Evolutionary conservation across 2,113 vertebrate genomes (phyloP).

Genomic region (Pyxicephalus adspersus): DNA sequence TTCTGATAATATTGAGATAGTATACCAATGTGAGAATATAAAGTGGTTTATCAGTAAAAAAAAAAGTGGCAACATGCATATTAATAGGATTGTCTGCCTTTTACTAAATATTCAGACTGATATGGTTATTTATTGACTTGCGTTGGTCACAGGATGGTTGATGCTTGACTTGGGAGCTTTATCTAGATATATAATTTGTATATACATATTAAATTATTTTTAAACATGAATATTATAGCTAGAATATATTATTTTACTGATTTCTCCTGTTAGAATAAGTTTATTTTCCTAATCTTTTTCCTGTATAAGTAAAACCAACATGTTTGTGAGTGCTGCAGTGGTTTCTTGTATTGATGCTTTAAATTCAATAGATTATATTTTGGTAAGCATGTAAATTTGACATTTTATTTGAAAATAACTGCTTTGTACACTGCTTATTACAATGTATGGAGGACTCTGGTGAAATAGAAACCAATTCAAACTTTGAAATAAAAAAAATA

Average conservation of each 20-base stretch:
- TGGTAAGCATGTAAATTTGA: constrained; percentile 12
- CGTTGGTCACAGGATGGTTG: not conserved
- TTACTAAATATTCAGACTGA: not conserved
- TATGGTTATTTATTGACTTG: not conserved
- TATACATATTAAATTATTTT: constrained; percentile 5
- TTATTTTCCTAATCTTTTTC: constrained; percentile 2
- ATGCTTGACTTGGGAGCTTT: not conserved
- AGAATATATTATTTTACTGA: not conserved
- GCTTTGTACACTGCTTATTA: constrained; percentile 25
- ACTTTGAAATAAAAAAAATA: constrained; percentile 33
- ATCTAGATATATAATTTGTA: not conserved
- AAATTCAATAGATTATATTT: not conserved
- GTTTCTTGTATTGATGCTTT: constrained; percentile 13
- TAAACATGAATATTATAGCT: not conserved
- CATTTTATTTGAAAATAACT: not conserved
- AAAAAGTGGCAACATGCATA: constrained; percentile 26
- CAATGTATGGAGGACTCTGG: constrained; percentile 15
- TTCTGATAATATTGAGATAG: too few species aligned
- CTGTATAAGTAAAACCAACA: not conserved
- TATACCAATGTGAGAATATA: too few species aligned
- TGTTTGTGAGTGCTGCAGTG: not conserved
- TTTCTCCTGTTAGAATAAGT: not conserved
- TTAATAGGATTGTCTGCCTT: constrained; percentile 30
- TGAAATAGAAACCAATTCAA: not conserved
- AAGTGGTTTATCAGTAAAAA: not conserved